Percentiles rank a stretch among this genome's conserved stretches.
Conservation (phyloP, 1,140 invertebrate genomes). For the Drosophila erecta region DNA sequence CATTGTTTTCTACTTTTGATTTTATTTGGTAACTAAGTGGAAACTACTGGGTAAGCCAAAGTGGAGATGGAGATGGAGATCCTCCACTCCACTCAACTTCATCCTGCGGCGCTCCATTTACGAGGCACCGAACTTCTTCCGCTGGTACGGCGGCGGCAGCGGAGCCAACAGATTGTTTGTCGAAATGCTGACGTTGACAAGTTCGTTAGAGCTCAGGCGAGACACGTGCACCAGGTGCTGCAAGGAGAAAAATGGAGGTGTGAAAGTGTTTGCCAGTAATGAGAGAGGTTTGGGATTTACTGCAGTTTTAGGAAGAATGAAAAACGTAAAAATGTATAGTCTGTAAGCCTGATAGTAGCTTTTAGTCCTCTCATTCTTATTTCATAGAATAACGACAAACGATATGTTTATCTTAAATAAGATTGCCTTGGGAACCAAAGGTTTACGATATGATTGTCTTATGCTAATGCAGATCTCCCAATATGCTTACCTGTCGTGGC, state of each 20-base stretch:
- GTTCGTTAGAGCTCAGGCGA: constrained; percentile 86
- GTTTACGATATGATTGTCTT: no score
- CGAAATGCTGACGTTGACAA: constrained; percentile 89
- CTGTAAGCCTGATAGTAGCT: not conserved
- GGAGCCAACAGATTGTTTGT: constrained; percentile 87
- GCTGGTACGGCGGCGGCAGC: constrained; percentile 87
- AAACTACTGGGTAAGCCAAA: constrained; percentile 30
- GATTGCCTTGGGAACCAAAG: no score
- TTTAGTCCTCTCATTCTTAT: not conserved
- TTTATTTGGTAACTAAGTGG: constrained; percentile 62
- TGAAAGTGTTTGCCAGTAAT: constrained; percentile 16
- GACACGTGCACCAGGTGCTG: constrained; percentile 88
- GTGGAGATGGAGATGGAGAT: constrained; percentile 1
- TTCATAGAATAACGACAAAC: no score
- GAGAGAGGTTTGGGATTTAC: not conserved
- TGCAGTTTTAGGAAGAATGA: not conserved
- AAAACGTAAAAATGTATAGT: not conserved
- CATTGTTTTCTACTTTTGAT: constrained; percentile 39
- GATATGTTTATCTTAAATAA: no score
- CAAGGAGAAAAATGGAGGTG: constrained; percentile 64
- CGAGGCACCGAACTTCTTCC: constrained; percentile 87
- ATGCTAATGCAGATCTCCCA: not conserved
- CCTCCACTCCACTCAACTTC: not conserved
- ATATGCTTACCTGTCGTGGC: constrained; percentile 28
- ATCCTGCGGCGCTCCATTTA: constrained; percentile 52